A percentile compares a stretch with the other conserved stretches of the same genome.
phyloP scores from a whole-genome alignment of 2,113 vertebrate genomes.

The Poecile atricapillus region DNA sequence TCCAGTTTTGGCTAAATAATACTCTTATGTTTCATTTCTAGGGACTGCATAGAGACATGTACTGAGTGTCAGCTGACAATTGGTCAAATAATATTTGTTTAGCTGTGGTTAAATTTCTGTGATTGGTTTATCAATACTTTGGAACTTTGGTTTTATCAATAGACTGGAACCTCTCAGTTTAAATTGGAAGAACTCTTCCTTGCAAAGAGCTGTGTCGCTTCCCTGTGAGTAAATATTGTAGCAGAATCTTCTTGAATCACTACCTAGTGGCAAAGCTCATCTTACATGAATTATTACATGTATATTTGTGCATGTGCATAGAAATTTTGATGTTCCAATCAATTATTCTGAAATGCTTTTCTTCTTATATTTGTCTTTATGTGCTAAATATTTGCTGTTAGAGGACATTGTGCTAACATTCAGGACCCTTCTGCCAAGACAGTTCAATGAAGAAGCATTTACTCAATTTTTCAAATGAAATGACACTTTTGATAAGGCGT shows the following conservation, averaged over 20 bases:
- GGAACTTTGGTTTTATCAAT: too few relatives aligned
- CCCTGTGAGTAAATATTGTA: background rate
- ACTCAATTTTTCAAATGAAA: background rate
- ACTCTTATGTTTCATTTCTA: constrained; percentile 15
- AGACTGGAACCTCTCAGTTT: background rate
- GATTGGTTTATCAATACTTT: background rate
- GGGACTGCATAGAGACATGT: background rate
- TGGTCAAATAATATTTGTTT: background rate
- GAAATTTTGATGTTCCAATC: background rate
- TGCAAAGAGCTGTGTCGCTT: background rate
- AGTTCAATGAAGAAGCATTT: background rate
- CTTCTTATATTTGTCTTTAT: background rate
- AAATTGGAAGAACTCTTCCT: background rate
- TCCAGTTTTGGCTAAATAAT: background rate
- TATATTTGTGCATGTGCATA: background rate
- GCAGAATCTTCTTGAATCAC: background rate
- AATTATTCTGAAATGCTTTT: background rate
- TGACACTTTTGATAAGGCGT: background rate
- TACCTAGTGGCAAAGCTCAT: background rate
- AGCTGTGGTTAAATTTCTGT: background rate
- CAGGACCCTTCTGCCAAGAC: background rate
- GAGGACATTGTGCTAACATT: background rate
- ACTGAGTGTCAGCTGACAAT: background rate
- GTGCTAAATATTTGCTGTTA: background rate
- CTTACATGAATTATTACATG: background rate